phyloP scores from a whole-genome alignment of 1,140 invertebrate species.

The Formica selysi region DNA sequence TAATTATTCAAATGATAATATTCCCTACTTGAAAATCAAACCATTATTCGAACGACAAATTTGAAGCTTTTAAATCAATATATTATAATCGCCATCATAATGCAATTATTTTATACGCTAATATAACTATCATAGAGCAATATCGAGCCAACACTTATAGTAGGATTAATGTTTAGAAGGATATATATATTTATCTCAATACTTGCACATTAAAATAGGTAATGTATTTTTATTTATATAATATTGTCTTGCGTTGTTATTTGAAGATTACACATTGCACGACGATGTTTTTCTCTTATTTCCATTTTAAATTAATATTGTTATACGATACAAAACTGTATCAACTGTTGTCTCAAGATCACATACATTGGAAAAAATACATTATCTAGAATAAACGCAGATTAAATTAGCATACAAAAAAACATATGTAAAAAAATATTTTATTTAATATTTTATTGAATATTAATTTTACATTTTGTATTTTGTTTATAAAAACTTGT shows the following conservation, averaged over 20 bases:
- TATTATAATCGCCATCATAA: not conserved
- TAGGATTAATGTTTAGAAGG: not conserved
- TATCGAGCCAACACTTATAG: not conserved
- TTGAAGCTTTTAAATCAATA: not conserved
- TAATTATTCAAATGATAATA: not conserved
- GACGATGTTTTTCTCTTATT: not conserved
- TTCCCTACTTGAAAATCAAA: not conserved
- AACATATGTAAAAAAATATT: not conserved
- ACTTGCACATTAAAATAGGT: not conserved
- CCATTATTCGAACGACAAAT: not conserved
- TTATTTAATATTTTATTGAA: not conserved
- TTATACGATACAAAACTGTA: not conserved
- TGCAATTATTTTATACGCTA: no score
- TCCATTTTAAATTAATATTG: constrained; percentile 5
- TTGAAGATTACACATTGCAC: not conserved
- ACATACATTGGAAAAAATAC: not conserved
- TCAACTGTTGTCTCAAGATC: not conserved
- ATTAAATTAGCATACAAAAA: constrained; percentile 6
- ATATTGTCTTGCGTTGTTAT: not conserved
- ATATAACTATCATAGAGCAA: not conserved
- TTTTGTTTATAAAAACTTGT: not conserved
- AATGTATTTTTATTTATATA: constrained; percentile 4
- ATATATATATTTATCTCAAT: not conserved
- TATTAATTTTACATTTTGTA: constrained; percentile 16
- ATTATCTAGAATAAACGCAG: not conserved